Evolutionary conservation across 2,797 vertebrate species (phyloP).

Genomic region (Epinephelus malabaricus): DNA sequence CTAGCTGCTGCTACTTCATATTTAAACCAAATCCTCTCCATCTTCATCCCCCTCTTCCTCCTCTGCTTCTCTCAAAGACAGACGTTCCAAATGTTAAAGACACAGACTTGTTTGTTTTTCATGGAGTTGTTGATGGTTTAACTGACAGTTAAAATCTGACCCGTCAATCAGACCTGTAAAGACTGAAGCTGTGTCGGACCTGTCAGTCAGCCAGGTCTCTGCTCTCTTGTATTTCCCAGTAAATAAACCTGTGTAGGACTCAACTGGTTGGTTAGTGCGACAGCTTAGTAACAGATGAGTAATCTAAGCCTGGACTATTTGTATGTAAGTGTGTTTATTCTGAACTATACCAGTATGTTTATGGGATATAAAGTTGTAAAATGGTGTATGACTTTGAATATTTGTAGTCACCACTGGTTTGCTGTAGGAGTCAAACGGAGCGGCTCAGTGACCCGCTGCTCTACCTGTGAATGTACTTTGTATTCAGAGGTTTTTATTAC

Average conservation of each 20-base stretch:
- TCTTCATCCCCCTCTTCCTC: slow-evolving; percentile 12
- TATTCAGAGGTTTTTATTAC: slow-evolving; percentile 86
- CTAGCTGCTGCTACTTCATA: slow-evolving; percentile 31
- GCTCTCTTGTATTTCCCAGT: slow-evolving; percentile 54
- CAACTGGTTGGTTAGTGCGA: slow-evolving; percentile 43
- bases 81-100: not conserved
- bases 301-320: slow-evolving; percentile 56
- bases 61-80: slow-evolving; percentile 11
- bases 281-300: slow-evolving; percentile 53
- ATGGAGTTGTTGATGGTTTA: not conserved
- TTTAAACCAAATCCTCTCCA: slow-evolving; percentile 34
- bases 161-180: slow-evolving; percentile 17
- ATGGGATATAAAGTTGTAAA: slow-evolving; percentile 72
- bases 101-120: not conserved
- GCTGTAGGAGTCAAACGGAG: slow-evolving; percentile 69
- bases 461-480: slow-evolving; percentile 88
- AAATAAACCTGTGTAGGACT: slow-evolving; percentile 56
- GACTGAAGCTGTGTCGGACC: slow-evolving; percentile 6
- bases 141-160: slow-evolving; percentile 1
- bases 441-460: slow-evolving; percentile 67
- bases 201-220: slow-evolving; percentile 27
- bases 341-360: slow-evolving; percentile 77
- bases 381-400: slow-evolving; percentile 73
- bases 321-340: slow-evolving; percentile 79
- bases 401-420: slow-evolving; percentile 73